Evolutionary conservation across 2,888 invertebrate genomes (phyloP).

Genomic region (Drosophila incognita): DNA sequence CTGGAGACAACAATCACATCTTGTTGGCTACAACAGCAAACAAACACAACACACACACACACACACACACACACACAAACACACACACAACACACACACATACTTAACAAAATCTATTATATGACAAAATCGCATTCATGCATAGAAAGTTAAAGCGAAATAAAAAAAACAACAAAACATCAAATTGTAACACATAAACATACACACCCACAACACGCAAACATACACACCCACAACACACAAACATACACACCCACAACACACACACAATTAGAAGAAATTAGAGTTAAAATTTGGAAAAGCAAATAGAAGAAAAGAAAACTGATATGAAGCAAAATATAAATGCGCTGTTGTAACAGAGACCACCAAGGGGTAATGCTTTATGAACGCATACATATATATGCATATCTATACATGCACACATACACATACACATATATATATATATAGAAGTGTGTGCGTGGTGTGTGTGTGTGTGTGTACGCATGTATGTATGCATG

Average conservation of each 20-base stretch:
- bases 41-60: conserved; percentile 9
- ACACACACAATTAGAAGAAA: conserved; percentile 19
- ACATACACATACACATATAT: neutral
- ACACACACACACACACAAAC: conserved; percentile 6
- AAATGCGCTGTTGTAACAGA: conserved; percentile 83
- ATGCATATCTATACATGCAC: conserved; percentile 6
- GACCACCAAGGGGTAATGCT: conserved; percentile 84
- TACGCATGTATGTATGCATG: conserved; percentile 4
- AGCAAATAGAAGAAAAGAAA: conserved; percentile 3
- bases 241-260: neutral
- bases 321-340: conserved; percentile 14
- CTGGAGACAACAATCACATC: conserved; percentile 19
- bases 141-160: conserved; percentile 3
- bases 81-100: conserved; percentile 2
- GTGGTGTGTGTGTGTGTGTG: neutral
- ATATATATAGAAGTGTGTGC: neutral
- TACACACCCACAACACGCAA: neutral
- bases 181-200: conserved; percentile 6
- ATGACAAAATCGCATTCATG: conserved; percentile 9
- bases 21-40: conserved; percentile 29
- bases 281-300: conserved; percentile 13
- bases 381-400: conserved; percentile 69
- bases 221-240: neutral
- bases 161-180: neutral
- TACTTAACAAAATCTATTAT: conserved; percentile 10